Evolutionary conservation across 1,140 invertebrate genomes (phyloP).

Genomic region (Drosophila tropicalis): DNA sequence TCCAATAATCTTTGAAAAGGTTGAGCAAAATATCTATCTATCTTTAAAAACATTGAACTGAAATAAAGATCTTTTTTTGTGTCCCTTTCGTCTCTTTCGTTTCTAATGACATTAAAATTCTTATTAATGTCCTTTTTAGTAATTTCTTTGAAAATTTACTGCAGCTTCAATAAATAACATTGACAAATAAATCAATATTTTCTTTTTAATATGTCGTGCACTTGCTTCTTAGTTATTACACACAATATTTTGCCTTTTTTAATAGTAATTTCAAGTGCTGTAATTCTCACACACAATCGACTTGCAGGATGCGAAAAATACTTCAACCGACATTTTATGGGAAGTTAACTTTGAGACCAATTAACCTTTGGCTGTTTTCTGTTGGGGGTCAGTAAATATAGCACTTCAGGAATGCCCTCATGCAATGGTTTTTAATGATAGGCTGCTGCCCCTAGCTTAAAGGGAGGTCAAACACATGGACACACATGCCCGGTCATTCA

Average conservation of each 20-base stretch:
- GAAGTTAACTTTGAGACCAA: constrained; percentile 26
- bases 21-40: no score
- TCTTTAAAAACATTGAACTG: no score
- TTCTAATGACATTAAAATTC: no score
- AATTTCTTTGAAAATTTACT: no score
- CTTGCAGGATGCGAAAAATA: not conserved
- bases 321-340: constrained; percentile 19
- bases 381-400: constrained; percentile 5
- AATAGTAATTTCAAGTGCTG: not conserved
- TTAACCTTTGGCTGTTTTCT: constrained; percentile 10
- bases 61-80: no score
- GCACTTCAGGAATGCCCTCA: constrained; percentile 10
- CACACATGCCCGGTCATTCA: not conserved
- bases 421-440: constrained; percentile 20
- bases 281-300: constrained; percentile 16
- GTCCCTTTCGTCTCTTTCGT: no score
- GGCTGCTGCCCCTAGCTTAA: not conserved
- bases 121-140: no score
- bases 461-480: not conserved
- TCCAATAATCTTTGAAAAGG: no score
- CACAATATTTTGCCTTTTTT: not conserved
- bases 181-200: not conserved
- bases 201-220: not conserved
- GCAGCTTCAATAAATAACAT: not conserved
- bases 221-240: not conserved